Evolutionary conservation across 2,888 invertebrate species (phyloP).

Genomic region (Parnassius apollo): DNA sequence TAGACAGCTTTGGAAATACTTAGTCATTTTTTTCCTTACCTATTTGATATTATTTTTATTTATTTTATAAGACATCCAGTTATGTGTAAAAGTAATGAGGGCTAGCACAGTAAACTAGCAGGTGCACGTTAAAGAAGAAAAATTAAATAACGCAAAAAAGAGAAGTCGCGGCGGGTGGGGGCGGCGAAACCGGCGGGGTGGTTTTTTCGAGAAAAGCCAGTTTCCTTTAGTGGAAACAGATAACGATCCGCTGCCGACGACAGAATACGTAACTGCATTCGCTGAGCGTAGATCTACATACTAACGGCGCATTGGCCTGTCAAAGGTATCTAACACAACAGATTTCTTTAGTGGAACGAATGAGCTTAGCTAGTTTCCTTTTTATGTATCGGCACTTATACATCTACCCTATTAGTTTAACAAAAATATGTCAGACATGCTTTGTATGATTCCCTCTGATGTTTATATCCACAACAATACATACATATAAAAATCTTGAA

Average conservation of each 20-base stretch:
- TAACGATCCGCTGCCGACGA: conserved; percentile 79
- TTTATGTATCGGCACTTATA: too few species aligned
- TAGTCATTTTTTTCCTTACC: conserved; percentile 36
- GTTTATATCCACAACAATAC: too few species aligned
- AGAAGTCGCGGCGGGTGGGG: conserved; percentile 61
- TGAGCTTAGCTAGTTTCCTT: neutral
- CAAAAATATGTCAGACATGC: too few species aligned
- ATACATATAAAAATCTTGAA: too few species aligned
- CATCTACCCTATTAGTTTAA: too few species aligned
- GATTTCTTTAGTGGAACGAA: conserved; percentile 50
- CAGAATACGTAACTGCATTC: conserved; percentile 78
- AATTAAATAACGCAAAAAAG: conserved; percentile 78
- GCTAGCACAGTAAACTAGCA: conserved; percentile 74
- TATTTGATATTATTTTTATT: conserved; percentile 30
- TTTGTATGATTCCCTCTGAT: too few species aligned
- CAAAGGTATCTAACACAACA: conserved; percentile 66
- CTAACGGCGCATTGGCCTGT: conserved; percentile 52
- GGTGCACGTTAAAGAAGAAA: conserved; percentile 76
- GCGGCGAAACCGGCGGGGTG: conserved; percentile 62
- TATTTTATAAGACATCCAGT: conserved; percentile 46
- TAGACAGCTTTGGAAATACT: conserved; percentile 23
- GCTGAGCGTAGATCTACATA: conserved; percentile 70
- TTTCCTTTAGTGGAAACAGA: conserved; percentile 81
- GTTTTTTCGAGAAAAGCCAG: conserved; percentile 77
- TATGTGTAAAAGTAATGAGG: conserved; percentile 56